These are phyloP conservation scores for Scomber japonicus DNA, from an alignment of 2,113 vertebrate species.

Conservation along the genomic window DNA sequence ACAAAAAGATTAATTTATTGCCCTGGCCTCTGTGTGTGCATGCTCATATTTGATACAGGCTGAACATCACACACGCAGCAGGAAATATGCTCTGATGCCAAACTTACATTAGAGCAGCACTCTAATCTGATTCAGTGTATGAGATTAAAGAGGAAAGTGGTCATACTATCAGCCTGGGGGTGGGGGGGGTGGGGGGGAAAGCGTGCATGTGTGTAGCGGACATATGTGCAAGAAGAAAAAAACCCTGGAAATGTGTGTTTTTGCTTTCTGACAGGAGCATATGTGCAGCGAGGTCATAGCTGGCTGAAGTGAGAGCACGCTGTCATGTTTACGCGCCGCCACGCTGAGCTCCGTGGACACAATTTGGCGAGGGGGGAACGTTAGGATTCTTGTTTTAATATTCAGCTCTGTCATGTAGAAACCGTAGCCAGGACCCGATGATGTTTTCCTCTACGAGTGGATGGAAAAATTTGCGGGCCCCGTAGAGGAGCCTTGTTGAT, in stretches of 20 bases:
- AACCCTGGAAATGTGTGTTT: background rate
- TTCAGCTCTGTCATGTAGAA: background rate
- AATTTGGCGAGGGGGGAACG: background rate
- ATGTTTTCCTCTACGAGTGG: background rate
- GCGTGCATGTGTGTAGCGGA: background rate
- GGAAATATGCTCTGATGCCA: background rate
- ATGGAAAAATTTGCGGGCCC: background rate
- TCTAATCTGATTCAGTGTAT: constrained; percentile 41
- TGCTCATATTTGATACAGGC: too few species aligned
- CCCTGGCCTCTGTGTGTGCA: background rate
- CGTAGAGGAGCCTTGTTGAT: background rate
- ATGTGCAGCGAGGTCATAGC: background rate
- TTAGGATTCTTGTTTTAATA: background rate
- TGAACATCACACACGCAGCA: background rate
- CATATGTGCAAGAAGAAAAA: background rate
- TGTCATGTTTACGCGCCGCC: background rate
- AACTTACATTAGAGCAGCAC: constrained; percentile 11
- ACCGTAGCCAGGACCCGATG: background rate
- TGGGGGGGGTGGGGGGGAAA: too few species aligned
- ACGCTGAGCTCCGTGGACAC: background rate
- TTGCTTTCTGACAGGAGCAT: constrained; percentile 5
- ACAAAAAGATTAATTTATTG: background rate
- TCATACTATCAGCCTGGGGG: background rate
- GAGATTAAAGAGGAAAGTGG: constrained; percentile 43
- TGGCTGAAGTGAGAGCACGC: background rate